phyloP scores from a whole-genome alignment of 1,140 invertebrate species.

The Heliconius melpomene region DNA sequence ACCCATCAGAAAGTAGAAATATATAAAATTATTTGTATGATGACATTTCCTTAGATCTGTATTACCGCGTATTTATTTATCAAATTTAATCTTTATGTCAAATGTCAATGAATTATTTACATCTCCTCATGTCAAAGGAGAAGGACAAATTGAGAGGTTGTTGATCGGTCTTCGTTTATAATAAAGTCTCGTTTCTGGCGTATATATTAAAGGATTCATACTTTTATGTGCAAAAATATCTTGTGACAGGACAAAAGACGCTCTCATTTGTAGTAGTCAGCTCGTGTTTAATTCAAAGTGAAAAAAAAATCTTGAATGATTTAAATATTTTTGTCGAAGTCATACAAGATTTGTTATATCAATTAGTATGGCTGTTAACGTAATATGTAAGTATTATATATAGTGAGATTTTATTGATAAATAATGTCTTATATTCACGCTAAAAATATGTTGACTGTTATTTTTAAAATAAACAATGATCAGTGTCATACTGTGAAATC shows the following conservation, averaged over 20 bases:
- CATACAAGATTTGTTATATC: conserved; percentile 16
- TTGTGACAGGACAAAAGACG: conserved; percentile 7
- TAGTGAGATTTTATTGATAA: not conserved
- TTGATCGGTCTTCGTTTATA: conserved; percentile 32
- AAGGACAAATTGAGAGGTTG: conserved; percentile 34
- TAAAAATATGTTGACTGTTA: not conserved
- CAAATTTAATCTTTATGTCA: conserved; percentile 18
- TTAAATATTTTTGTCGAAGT: conserved; percentile 12
- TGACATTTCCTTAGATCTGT: not conserved
- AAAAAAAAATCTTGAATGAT: not conserved
- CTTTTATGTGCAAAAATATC: not conserved
- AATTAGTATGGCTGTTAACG: conserved; percentile 33
- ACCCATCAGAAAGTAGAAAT: not conserved
- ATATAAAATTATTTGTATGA: not conserved
- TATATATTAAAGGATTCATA: not conserved
- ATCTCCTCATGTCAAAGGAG: conserved; percentile 31
- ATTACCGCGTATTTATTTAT: not conserved
- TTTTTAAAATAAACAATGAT: not conserved
- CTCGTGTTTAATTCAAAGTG: conserved; percentile 12
- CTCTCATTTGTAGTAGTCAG: not conserved
- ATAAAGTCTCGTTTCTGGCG: conserved; percentile 15
- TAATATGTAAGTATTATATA: conserved; percentile 35
- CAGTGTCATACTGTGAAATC: too few relatives aligned
- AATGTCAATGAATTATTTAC: conserved; percentile 36
- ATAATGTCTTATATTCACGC: not conserved